phyloP scores from a whole-genome alignment of 2,797 vertebrate species.

The Enteromius afrohamiltoni region DNA sequence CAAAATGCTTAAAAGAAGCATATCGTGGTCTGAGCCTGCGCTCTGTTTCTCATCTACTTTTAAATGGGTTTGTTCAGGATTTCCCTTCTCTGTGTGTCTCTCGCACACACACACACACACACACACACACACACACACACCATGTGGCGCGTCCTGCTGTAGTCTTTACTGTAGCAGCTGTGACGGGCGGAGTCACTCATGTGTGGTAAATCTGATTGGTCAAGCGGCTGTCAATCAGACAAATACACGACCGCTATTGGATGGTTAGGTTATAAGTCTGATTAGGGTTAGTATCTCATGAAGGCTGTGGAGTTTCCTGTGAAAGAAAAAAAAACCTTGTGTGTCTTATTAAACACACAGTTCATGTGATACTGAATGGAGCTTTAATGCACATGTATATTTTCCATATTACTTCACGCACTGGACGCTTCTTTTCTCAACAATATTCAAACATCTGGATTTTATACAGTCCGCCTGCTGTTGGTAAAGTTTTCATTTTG shows the following conservation, averaged over 20 bases:
- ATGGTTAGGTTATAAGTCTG: constrained; percentile 50
- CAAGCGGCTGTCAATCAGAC: neutral
- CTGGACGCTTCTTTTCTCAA: constrained; percentile 12
- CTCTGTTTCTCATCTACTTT: neutral
- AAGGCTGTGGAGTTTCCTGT: constrained; percentile 52
- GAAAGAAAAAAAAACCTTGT: constrained; percentile 25
- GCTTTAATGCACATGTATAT: neutral
- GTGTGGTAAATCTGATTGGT: constrained; percentile 6
- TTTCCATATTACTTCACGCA: neutral
- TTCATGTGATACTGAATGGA: constrained; percentile 18
- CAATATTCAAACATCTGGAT: neutral
- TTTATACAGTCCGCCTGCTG: neutral
- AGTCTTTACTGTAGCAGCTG: constrained; percentile 33
- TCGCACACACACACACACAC: neutral
- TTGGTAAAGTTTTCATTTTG: constrained; percentile 48
- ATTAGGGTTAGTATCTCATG: constrained; percentile 27
- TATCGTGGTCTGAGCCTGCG: neutral
- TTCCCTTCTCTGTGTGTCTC: neutral
- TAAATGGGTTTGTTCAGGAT: constrained; percentile 9
- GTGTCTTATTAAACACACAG: constrained; percentile 22
- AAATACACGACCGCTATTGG: constrained; percentile 43
- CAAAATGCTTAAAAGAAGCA: neutral
- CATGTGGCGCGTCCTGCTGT: constrained; percentile 44
- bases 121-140: constrained; percentile 6
- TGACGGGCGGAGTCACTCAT: neutral